Conservation (phyloP, 2,797 vertebrate genomes). For the Eptatretus atami region DNA sequence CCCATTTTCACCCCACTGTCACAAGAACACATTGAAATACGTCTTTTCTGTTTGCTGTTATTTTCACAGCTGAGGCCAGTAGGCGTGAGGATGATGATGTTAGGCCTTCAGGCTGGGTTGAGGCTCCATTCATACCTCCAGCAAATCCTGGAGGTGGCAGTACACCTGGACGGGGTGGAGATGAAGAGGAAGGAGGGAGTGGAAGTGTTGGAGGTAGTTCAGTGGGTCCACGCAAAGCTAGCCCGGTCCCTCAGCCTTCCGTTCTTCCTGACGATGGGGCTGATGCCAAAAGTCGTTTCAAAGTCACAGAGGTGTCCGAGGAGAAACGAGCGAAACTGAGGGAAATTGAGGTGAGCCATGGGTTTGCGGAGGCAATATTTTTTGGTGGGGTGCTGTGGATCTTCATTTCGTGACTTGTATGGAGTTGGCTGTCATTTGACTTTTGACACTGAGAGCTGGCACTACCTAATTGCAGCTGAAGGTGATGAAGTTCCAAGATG, state of each 20-base stretch:
- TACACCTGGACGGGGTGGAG: neutral
- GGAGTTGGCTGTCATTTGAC: neutral
- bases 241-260: too few species aligned
- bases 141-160: neutral
- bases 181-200: neutral
- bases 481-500: constrained; percentile 99
- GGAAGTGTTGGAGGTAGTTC: neutral
- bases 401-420: neutral
- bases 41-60: too few species aligned
- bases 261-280: constrained; percentile 29
- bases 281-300: constrained; percentile 31
- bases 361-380: neutral
- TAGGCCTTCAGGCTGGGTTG: too few species aligned
- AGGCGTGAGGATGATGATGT: too few species aligned
- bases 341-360: constrained; percentile 52
- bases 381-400: neutral
- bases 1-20: too few species aligned
- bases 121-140: neutral
- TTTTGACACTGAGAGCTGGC: neutral
- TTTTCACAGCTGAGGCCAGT: too few species aligned
- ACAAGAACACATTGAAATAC: too few species aligned
- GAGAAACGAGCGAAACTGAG: constrained; percentile 76
- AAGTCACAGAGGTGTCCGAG: constrained; percentile 74
- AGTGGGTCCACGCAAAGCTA: too few species aligned
- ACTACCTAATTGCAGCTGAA: constrained; percentile 29